Evolutionary conservation across 2,797 vertebrate species (phyloP), one percentile per base, ranked within the genome.

Genomic region (Tenualosa ilisha): DNA sequence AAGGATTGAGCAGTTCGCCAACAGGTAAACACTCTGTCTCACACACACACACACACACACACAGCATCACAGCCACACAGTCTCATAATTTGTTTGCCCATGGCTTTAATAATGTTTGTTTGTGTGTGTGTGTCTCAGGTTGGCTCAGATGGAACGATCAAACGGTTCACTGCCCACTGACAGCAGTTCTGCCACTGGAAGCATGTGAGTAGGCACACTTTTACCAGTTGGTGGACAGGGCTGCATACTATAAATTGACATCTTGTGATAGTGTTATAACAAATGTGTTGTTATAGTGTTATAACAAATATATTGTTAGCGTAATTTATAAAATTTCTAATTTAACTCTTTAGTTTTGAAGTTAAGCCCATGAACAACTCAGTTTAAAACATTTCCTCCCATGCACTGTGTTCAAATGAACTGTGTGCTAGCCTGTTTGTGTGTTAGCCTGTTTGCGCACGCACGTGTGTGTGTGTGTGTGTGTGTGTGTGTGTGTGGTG

Each of bases 1-100:
- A 91, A 95, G 97, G 93, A 99, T 99, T 96, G 98, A 98, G 89
- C 97, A 99, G 84, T 99, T 97, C 63, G 98, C 98, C 91, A 98
- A 94, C 90, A 97, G 98, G 98, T 99, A 96, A 24, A 43, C 65
- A 85, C 75, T 2, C 9, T 5, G 7, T 6, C 50, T 13, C 51
- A 75, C 82, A 81, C 43, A 56, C 68, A 72, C 83, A 26, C 56
- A 31, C 6, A 82, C 31, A 40, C 15, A 65, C 9, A 65, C 61
- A 13, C 63, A 31, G 43, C 26, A 15, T 5, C 31, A 40, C 13
- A 75, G 26, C 4, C 31, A 40, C 82, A n/a, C 51, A 13, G 51
- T 53, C 31, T 54, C 51, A 51, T 63, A 65, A 12, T 3, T 3
- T 31, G 2, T 75, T 40, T 75, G 31, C 31, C 68, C 3, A 43